Evolutionary conservation across 2,888 invertebrate species (phyloP).

Genomic region (Hipparchia sbordonii): DNA sequence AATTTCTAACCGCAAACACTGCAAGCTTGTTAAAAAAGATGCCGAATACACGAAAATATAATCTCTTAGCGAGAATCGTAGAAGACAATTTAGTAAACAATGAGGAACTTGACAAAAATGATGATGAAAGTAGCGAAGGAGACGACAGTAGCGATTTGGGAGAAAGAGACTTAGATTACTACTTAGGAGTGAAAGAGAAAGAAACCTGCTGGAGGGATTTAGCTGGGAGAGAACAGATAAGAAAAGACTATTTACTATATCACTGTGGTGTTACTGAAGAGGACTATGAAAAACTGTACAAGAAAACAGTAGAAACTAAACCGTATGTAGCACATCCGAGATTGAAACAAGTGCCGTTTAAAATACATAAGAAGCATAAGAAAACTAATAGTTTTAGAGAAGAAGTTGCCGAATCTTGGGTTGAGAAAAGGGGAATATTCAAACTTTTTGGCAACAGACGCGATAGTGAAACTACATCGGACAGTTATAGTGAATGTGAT

Average conservation of each 20-base stretch:
- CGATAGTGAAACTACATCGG: constrained; percentile 72
- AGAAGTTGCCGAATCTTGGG: constrained; percentile 60
- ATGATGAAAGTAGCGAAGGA: constrained; percentile 40
- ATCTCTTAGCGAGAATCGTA: constrained; percentile 52
- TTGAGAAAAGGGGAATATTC: constrained; percentile 67
- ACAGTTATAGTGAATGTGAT: constrained; percentile 77
- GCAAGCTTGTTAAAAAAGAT: constrained; percentile 66
- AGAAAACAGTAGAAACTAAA: constrained; percentile 52
- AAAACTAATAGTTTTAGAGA: constrained; percentile 57
- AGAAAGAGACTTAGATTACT: constrained; percentile 71
- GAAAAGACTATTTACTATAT: constrained; percentile 71
- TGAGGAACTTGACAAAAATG: constrained; percentile 7
- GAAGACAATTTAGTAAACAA: constrained; percentile 51
- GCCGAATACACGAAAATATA: constrained; percentile 62
- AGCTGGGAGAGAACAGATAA: constrained; percentile 67
- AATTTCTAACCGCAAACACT: constrained; percentile 68
- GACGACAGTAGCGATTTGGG: constrained; percentile 61
- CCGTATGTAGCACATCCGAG: constrained; percentile 55
- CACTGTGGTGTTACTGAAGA: constrained; percentile 72
- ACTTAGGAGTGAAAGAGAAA: constrained; percentile 69
- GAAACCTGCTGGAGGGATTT: constrained; percentile 74
- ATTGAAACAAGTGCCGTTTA: constrained; percentile 75
- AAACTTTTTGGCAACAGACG: constrained; percentile 66
- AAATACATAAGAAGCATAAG: constrained; percentile 61
- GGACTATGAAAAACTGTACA: constrained; percentile 64